These are phyloP conservation scores for Callosobruchus maculatus DNA, from an alignment of 2,888 invertebrate genomes.

Conservation along the genomic window DNA sequence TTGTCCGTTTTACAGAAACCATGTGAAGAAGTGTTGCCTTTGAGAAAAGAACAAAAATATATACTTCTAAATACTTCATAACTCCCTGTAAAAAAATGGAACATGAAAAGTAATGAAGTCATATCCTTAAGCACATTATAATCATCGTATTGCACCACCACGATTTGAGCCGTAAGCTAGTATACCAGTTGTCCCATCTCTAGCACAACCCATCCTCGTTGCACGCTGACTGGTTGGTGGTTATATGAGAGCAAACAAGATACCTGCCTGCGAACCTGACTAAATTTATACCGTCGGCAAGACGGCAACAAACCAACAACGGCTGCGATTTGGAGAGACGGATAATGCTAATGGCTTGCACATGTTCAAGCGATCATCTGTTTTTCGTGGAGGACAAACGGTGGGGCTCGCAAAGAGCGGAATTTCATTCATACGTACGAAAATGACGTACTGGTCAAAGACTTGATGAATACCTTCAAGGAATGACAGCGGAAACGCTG, in stretches of 20 bases:
- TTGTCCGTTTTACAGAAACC: too few species aligned
- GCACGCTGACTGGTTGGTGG: not conserved
- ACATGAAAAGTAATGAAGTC: too few species aligned
- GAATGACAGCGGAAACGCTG: not conserved
- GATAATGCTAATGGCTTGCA: not conserved
- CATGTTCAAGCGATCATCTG: not conserved
- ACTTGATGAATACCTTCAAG: not conserved
- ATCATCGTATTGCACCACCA: too few species aligned
- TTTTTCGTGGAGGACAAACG: not conserved
- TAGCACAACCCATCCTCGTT: not conserved
- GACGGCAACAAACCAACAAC: not conserved
- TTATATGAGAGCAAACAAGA: not conserved
- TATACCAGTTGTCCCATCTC: not conserved
- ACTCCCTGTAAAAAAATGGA: too few species aligned
- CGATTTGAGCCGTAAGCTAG: not conserved
- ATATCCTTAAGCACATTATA: too few species aligned
- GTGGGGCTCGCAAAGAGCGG: not conserved
- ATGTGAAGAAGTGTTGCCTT: too few species aligned
- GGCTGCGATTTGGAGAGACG: not conserved
- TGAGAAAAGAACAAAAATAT: too few species aligned
- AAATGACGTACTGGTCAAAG: not conserved
- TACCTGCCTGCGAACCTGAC: not conserved
- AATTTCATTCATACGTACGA: not conserved
- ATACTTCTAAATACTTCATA: too few species aligned
- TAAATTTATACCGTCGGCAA: not conserved